phyloP scores from a whole-genome alignment of 2,113 vertebrate genomes.

The Entelurus aequoreus region DNA sequence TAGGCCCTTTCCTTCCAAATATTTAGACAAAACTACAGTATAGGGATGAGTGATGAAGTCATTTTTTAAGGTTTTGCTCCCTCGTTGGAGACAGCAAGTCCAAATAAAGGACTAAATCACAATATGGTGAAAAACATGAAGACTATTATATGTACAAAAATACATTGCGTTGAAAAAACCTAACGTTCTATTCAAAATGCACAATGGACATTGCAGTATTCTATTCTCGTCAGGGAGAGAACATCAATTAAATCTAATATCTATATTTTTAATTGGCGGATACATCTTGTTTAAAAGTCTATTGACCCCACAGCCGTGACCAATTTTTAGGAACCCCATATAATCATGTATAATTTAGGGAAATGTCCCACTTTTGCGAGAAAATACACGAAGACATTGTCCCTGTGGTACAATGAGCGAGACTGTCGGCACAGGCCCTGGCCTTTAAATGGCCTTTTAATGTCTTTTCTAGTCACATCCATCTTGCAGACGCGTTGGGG shows the following conservation, averaged over 20 bases:
- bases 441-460: slow-evolving; percentile 39
- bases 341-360: slow-evolving; percentile 58
- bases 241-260: slow-evolving; percentile 29
- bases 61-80: not conserved
- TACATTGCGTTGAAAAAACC: too few species aligned
- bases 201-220: not conserved
- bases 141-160: too few species aligned
- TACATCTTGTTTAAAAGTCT: slow-evolving; percentile 40
- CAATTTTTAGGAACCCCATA: slow-evolving; percentile 50
- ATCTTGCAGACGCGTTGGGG: slow-evolving; percentile 26
- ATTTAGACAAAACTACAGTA: not conserved
- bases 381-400: slow-evolving; percentile 49
- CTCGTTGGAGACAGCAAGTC: not conserved
- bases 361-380: slow-evolving; percentile 24
- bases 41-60: not conserved
- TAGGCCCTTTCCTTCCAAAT: not conserved
- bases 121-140: not conserved
- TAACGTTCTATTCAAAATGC: too few species aligned
- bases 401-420: slow-evolving; percentile 42
- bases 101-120: not conserved
- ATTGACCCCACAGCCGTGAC: slow-evolving; percentile 43
- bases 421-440: slow-evolving; percentile 55
- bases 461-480: slow-evolving; percentile 27
- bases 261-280: slow-evolving; percentile 37
- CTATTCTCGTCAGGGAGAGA: slow-evolving; percentile 22